These are phyloP conservation scores for Athene cunicularia DNA, from an alignment of 2,113 vertebrate genomes.

Conservation along the genomic window DNA sequence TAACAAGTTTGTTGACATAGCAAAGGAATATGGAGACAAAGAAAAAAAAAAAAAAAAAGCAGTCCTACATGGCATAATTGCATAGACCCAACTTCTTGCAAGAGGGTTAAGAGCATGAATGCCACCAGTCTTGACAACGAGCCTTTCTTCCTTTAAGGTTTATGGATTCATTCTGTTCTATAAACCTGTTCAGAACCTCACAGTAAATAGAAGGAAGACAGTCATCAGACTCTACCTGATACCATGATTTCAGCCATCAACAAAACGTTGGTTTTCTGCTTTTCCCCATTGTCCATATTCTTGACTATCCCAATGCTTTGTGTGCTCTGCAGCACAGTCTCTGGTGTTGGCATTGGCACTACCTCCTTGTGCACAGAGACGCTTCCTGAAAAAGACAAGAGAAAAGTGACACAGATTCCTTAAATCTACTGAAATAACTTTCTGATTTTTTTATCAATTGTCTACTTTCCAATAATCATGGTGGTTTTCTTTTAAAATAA, in stretches of 20 bases:
- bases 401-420: background rate
- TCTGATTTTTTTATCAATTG: background rate
- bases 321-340: background rate
- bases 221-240: slow-evolving; percentile 79
- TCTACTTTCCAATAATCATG: background rate
- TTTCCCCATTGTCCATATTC: background rate
- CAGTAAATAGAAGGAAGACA: background rate
- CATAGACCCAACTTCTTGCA: background rate
- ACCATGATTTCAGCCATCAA: slow-evolving; percentile 84
- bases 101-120: background rate
- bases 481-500: background rate
- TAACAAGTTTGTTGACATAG: background rate
- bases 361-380: background rate
- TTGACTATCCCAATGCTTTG: background rate
- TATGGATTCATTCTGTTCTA: background rate
- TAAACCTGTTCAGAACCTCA: background rate
- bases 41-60: background rate
- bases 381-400: slow-evolving; percentile 57
- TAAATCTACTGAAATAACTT: background rate
- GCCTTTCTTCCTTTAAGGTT: background rate
- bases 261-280: background rate
- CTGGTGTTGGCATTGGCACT: background rate
- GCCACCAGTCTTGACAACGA: background rate
- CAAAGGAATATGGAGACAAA: background rate
- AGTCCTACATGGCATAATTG: background rate